These are phyloP conservation scores for Xiphydria camelus DNA, from an alignment of 2,888 invertebrate genomes.

Conservation along the genomic window DNA sequence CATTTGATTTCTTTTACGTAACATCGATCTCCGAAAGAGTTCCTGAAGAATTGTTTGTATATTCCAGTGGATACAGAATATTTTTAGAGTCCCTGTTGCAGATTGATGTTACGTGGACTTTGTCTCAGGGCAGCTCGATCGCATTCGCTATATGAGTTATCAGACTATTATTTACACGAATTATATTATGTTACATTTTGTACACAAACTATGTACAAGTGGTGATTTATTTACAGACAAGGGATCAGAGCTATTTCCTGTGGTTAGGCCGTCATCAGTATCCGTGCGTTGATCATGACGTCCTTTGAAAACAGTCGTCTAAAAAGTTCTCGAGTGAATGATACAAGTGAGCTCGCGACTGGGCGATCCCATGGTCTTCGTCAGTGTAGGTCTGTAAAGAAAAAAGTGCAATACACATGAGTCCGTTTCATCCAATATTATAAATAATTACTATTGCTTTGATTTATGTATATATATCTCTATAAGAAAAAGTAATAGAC, in stretches of 20 bases:
- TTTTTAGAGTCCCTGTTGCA: too few species aligned
- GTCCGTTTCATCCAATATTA: neutral
- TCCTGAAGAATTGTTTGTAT: too few species aligned
- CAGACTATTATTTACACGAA: conserved; percentile 37
- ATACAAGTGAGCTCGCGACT: conserved; percentile 85
- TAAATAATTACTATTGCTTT: too few species aligned
- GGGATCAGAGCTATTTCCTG: too few species aligned
- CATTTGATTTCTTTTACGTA: too few species aligned
- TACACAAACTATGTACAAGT: conserved; percentile 52
- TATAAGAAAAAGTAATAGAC: conserved; percentile 7
- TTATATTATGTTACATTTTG: conserved; percentile 46
- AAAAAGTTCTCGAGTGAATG: conserved; percentile 87
- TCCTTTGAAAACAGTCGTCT: conserved; percentile 61
- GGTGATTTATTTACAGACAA: conserved; percentile 19
- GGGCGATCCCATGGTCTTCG: conserved; percentile 85
- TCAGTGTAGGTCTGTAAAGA: conserved; percentile 86
- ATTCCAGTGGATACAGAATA: too few species aligned
- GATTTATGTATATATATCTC: too few species aligned
- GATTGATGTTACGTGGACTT: too few species aligned
- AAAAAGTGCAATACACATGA: conserved; percentile 10
- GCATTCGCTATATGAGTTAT: too few species aligned
- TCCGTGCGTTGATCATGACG: conserved; percentile 36
- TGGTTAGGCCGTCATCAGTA: neutral
- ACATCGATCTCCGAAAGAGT: too few species aligned
- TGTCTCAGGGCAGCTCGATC: too few species aligned